Base-by-base conservation (phyloP, 2,888 invertebrate species). In the Platerodrilus igneus region DNA sequence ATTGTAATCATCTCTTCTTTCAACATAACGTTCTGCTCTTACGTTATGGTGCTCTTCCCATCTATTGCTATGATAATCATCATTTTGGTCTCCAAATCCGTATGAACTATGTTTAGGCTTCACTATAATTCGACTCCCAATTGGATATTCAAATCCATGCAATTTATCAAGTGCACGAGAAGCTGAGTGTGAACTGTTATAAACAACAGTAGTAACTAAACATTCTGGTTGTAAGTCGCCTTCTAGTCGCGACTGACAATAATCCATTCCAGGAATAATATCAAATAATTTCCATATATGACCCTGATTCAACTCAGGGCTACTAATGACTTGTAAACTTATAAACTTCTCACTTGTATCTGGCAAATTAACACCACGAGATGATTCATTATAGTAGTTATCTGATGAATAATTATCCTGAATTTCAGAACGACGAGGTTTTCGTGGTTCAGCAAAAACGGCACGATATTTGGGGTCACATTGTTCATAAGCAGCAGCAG, bases 131-230 rank as follows among this genome's bases (percentile, higher is more conserved):
- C 83, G 76, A 57, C 83, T 80, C 10, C 92, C 92, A 13, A 88
- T 86, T 0, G 94, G 93, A 69, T 92, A 94, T 66, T 94, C 93
- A 66, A 94, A 86, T 3, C 87, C 86, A 64, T 93, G 85, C 26
- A 94, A 73, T 67, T 92, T 92, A 50, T 90, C 86, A 53, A 83
- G 79, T 28, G 86, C 87, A 68, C 87, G 85, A 0, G 78, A 80
- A 13, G 84, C 82, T 53, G 80, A 77, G 55, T 82, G 80, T 1
- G 81, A 73, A 57, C 77, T 79, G 44, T 77, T 77, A 62, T 86
- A 88, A 4, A 84, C 79, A 5, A 83, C 83, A 41, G 78, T 76
- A 1, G 80, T 84, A 47, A 78, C 63, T 32, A 78, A 72, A 52
- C 74, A 56, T 56, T 73, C 53, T 60, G 72, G 58, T 59, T 65